Conservation (phyloP, 2,888 invertebrate species). For the Aradus depressus region DNA sequence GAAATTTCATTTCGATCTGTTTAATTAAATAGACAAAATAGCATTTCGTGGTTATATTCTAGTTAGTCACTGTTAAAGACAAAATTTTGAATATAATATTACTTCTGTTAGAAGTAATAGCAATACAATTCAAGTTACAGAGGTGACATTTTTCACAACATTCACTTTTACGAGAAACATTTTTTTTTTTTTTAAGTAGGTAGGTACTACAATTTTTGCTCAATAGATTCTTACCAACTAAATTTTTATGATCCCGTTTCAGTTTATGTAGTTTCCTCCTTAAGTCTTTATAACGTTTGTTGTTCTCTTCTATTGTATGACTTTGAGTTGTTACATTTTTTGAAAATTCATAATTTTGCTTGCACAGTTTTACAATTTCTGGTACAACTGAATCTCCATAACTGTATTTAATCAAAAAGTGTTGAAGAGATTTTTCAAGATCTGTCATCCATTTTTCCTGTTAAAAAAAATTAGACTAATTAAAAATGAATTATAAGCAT, state of each 20-base stretch:
- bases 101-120: neutral
- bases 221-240: slow-evolving; percentile 34
- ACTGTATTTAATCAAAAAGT: slow-evolving; percentile 27
- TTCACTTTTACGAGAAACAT: neutral
- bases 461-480: slow-evolving; percentile 9
- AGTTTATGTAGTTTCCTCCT: slow-evolving; percentile 37
- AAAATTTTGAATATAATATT: too few species aligned
- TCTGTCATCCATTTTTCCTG: slow-evolving; percentile 27
- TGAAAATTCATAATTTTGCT: slow-evolving; percentile 4
- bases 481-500: too few species aligned
- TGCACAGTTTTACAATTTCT: slow-evolving; percentile 23
- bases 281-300: slow-evolving; percentile 35
- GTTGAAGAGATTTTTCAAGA: slow-evolving; percentile 23
- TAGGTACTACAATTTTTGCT: neutral
- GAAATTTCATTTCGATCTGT: too few species aligned
- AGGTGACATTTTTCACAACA: neutral
- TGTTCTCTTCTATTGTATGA: slow-evolving; percentile 28
- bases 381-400: slow-evolving; percentile 27
- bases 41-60: too few species aligned
- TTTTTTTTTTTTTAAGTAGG: neutral
- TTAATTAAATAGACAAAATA: too few species aligned
- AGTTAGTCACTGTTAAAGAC: too few species aligned
- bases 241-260: slow-evolving; percentile 39
- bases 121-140: neutral
- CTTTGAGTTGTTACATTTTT: slow-evolving; percentile 2